phyloP scores from a whole-genome alignment of 2,797 vertebrate genomes.

The Eurystomus glaucurus region DNA sequence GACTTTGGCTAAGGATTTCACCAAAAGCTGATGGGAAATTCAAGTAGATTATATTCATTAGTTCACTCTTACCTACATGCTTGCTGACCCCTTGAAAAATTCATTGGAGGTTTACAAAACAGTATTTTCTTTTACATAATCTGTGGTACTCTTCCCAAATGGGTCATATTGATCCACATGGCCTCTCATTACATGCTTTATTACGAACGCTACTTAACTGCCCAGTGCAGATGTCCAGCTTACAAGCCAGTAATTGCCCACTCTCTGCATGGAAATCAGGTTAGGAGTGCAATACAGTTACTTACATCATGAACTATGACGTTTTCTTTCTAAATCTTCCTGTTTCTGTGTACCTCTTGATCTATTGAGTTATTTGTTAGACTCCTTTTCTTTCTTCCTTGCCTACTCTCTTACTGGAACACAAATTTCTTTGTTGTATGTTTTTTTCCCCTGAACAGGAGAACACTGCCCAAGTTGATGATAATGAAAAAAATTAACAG shows the following conservation, averaged over 20 bases:
- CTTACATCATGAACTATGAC: background rate
- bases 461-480: background rate
- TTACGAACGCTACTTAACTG: conserved; percentile 17
- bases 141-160: background rate
- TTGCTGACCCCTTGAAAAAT: conserved; percentile 21
- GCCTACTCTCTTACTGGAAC: background rate
- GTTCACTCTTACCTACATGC: background rate
- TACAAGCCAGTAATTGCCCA: background rate
- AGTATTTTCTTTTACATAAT: conserved; percentile 30
- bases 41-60: background rate
- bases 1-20: background rate
- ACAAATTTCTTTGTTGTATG: background rate
- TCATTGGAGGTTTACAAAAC: conserved; percentile 28
- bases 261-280: background rate
- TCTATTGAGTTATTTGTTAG: background rate
- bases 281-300: background rate
- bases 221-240: conserved; percentile 21
- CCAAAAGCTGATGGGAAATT: background rate
- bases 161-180: conserved; percentile 18
- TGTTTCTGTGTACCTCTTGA: background rate
- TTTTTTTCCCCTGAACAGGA: background rate
- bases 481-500: background rate
- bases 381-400: background rate
- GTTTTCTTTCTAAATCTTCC: background rate
- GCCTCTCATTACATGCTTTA: background rate